Percentiles rank a stretch among this genome's conserved stretches.
phyloP scores from a whole-genome alignment of 2,888 invertebrate genomes.

The Drosophila hamatofila region DNA sequence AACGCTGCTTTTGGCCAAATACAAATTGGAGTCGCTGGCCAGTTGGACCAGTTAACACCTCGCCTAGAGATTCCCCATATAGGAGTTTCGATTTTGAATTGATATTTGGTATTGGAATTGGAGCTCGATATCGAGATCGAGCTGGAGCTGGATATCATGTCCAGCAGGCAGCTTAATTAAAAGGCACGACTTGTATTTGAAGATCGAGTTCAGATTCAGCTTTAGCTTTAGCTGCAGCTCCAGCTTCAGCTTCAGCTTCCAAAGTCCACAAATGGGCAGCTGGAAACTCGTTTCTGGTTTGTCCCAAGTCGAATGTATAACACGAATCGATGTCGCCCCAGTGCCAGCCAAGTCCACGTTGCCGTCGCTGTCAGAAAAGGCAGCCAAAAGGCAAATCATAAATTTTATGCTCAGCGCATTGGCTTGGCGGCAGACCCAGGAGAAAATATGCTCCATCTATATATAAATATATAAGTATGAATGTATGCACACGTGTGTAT shows the following conservation, averaged over 20 bases:
- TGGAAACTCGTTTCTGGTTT: conserved; percentile 67
- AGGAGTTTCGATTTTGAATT: conserved; percentile 18
- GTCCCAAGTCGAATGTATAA: conserved; percentile 58
- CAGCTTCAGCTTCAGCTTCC: conserved; percentile 30
- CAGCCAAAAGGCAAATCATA: conserved; percentile 76
- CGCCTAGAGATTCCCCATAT: conserved; percentile 14
- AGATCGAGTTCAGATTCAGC: conserved; percentile 48
- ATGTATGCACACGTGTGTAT: conserved; percentile 10
- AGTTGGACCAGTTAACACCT: conserved; percentile 73
- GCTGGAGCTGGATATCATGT: conserved; percentile 16
- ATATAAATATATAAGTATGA: conserved; percentile 3
- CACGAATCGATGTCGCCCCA: conserved; percentile 63
- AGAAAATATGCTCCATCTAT: conserved; percentile 25
- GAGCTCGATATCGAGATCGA: conserved; percentile 7
- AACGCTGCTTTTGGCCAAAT: conserved; percentile 49
- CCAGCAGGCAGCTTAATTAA: conserved; percentile 66
- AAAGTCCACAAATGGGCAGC: conserved; percentile 70
- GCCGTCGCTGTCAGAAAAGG: conserved; percentile 55
- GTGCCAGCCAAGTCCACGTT: conserved; percentile 39
- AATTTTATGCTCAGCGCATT: conserved; percentile 68
- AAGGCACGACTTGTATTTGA: conserved; percentile 46
- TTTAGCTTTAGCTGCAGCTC: neutral
- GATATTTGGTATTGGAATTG: conserved; percentile 21
- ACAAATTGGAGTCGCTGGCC: conserved; percentile 56
- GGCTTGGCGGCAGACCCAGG: conserved; percentile 37